These are phyloP conservation scores for Bombyx huttoni DNA, from an alignment of 2,888 invertebrate genomes.

Conservation along the genomic window DNA sequence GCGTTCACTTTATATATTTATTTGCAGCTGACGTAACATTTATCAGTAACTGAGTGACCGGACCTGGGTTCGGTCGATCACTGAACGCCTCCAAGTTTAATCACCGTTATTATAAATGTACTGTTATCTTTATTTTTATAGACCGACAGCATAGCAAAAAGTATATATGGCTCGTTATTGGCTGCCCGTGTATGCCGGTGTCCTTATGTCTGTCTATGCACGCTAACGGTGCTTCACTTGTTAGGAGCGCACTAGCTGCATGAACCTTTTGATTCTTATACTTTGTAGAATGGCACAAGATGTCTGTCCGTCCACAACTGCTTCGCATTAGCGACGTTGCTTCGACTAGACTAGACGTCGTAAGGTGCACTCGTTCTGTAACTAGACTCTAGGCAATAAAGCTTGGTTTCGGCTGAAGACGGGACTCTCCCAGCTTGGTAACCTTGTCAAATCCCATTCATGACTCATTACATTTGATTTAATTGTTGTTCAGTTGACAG, in stretches of 20 bases:
- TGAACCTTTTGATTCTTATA: constrained; percentile 20
- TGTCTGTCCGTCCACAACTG: background rate
- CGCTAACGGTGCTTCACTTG: constrained; percentile 60
- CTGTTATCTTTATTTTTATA: constrained; percentile 61
- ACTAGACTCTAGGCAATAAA: background rate
- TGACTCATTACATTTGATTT: constrained; percentile 21
- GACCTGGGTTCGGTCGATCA: background rate
- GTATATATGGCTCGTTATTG: constrained; percentile 70
- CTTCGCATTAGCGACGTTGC: background rate
- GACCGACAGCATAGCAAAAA: constrained; percentile 68
- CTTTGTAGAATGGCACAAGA: background rate
- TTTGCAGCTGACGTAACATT: constrained; percentile 38
- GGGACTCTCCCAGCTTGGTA: background rate
- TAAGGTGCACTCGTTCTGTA: background rate
- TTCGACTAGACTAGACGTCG: background rate
- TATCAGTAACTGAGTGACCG: background rate
- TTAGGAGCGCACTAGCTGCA: constrained; percentile 51
- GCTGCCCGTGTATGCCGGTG: constrained; percentile 69
- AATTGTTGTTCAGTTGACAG: constrained; percentile 1
- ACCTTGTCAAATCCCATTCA: constrained; percentile 10
- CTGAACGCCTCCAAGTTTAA: background rate
- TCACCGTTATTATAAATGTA: background rate
- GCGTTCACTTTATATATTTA: constrained; percentile 45
- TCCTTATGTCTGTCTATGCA: constrained; percentile 70
- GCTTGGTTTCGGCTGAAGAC: background rate